Base-by-base conservation (phyloP, 2,113 vertebrate genomes). In the Triplophysa dalaica region DNA sequence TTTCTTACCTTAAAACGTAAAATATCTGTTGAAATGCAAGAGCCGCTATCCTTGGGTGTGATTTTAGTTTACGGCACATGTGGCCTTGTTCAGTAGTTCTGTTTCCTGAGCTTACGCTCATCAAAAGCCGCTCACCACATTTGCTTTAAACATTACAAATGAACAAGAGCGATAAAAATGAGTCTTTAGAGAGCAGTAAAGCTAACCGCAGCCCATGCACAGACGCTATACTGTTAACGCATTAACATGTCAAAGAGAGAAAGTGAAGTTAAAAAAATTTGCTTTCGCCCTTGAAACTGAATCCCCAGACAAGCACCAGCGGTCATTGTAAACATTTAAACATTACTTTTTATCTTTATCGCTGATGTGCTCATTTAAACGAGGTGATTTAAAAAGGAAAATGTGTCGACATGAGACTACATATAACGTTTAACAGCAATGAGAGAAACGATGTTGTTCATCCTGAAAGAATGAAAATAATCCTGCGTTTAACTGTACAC, bases 401-500 rank as follows among this genome's bases (percentile, higher is more conserved):
- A 19, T 54, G 52, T 54, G 52, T 54, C 19, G 19, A 56, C 16
- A 19, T 7, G 17, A 56, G 17, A 8, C 52, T 11, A 45, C 10
- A 21, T 0, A 7, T 1, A 12, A 19, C 22, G 13, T 13, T 4
- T 8, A 12, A 54, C 13, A 70, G 24, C 16, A 22, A 1, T 16
- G 19, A 16, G 50, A 72, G 16, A 9, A 48, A 67, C 61, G 77
- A 76, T 76, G 29, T 19, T 50, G 70, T 81, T 75, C 5, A 0
- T 70, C 60, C 41, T 52, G 16, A 52, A 17, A 63, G 66, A 29
- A 29, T 6, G 67, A 54, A 38, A 78, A 64, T 41, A 64, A 52
- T 24, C 2, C 52, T 60, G 67, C 22, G 19, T 67, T 58, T 45
- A 45, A 78, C 80, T 81, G 78, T 45, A 45, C 58, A 65, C 63